Evolutionary conservation across 2,113 vertebrate species (phyloP), one percentile per base, ranked within the genome.

Genomic region (Ranitomeya variabilis): DNA sequence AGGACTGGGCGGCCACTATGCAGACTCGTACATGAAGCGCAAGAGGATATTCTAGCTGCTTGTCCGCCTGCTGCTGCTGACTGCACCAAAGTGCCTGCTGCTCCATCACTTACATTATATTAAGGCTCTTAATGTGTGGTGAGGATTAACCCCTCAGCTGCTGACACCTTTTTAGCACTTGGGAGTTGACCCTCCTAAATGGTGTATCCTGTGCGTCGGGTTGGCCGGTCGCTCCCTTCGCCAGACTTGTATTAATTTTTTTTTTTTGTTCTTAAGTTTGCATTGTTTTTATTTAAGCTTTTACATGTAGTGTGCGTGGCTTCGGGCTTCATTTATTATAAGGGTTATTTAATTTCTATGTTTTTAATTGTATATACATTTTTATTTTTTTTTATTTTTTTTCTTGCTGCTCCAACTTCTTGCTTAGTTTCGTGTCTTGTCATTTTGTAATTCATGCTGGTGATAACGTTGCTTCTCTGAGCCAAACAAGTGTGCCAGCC

Each of bases 1-100:
- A 90, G 97, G 97, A 90, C 96, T 98, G 0, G 97, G 97, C 0
- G 97, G 97, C 21, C 97, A 98, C 91, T 98, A 98, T 11, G 97
- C 97, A 1, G 97, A 98, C 93, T 98, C 97, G 90, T 98, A 98
- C 94, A 93, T 98, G 86, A 98, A 98, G 91, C 93, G 97, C 90
- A 98, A 98, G 93, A 95, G 97, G 89, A 97, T 98, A 91, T 97
- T 97, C 93, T 98, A 93, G 74, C 6, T 21, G 21, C 26, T 23
- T 5, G 31, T 16, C 18, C 16, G 67, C 55, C 86, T 19, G 86
- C 67, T 12, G 86, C 67, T 12, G 7, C 71, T 85, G 66, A 71
- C 66, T 6, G 67, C 37, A 54, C 45, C 18, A 1, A 26, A 69
- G 62, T 67, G 82, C 64, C 82, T 69, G 82, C n/a, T 9, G 19